Evolutionary conservation across 1,140 invertebrate genomes (phyloP), one percentile per base, ranked within the genome.

Genomic region (Solenopsis fugax): DNA sequence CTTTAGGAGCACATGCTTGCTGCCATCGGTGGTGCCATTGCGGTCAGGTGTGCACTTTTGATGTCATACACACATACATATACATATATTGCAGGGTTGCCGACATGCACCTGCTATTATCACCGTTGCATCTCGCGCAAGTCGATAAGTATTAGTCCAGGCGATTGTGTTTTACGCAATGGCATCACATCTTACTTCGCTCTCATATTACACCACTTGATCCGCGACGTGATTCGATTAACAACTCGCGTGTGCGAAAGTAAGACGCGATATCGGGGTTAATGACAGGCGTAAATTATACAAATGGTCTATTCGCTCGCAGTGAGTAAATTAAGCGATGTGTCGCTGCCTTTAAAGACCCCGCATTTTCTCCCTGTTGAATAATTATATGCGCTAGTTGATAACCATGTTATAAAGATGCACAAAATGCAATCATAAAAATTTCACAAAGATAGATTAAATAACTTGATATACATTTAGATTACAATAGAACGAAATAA

Each of bases 171-270:
- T 5, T 72, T 56, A 18, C 21, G 24, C 9, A 7, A 18, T 45
- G 50, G n/a, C 56, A 64, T 56, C 18, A 64, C 41, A 18, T 78
- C 58, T 78, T 65, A 48, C 58, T 78, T 50, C 54, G 45, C 29
- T 48, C 45, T 64, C 64, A 77, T 62, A 18, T 86, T 86, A 78
- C 60, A 37, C 41, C 60, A 13, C 24, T 56, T 48, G 34, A 76
- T 82, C 56, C 77, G 29, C 52, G 73, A 69, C 88, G 73, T 89
- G 85, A 89, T 87, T 87, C n/a, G 89, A 80, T 78, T 89, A 45
- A 60, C 89, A 65, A 85, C 48, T 24, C 9, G 10, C 24, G 48
- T 60, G 76, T 62, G 48, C 73, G 73, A 87, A 89, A 90, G 85
- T 64, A 85, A 90, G 67, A 64, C 54, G n/a, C 71, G 84, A 84